phyloP scores from a whole-genome alignment of 2,797 vertebrate genomes.

The Sebastes nivosus region DNA sequence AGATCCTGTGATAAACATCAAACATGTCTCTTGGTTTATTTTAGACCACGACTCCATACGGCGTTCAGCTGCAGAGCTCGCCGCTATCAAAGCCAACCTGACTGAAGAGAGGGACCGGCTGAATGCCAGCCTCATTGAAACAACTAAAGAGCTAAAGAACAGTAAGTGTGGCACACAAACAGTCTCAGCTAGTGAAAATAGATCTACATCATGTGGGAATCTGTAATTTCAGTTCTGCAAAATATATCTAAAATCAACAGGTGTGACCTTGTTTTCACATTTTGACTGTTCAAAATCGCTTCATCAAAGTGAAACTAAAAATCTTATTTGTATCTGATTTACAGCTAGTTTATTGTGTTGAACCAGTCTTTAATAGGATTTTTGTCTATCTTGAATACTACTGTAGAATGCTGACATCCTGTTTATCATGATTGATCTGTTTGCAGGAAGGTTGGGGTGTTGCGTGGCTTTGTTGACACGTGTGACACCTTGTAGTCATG shows the following conservation, averaged over 20 bases:
- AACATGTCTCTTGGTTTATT: background rate
- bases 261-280: background rate
- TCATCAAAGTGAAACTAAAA: background rate
- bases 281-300: background rate
- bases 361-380: background rate
- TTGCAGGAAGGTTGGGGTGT: too few species aligned
- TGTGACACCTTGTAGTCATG: background rate
- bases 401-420: background rate
- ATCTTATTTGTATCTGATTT: background rate
- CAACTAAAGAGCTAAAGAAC: background rate
- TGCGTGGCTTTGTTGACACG: too few species aligned
- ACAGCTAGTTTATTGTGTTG: background rate
- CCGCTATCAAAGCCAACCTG: background rate
- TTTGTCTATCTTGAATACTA: background rate
- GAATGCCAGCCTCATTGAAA: background rate
- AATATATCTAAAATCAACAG: background rate
- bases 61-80: background rate
- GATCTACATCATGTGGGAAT: background rate
- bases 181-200: background rate
- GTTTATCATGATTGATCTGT: background rate
- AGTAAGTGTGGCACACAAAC: background rate
- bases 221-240: background rate
- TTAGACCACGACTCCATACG: background rate
- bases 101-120: slow-evolving; percentile 10
- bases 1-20: background rate